These are phyloP conservation scores for Alectura lathami DNA, from an alignment of 2,113 vertebrate species.

Conservation along the genomic window DNA sequence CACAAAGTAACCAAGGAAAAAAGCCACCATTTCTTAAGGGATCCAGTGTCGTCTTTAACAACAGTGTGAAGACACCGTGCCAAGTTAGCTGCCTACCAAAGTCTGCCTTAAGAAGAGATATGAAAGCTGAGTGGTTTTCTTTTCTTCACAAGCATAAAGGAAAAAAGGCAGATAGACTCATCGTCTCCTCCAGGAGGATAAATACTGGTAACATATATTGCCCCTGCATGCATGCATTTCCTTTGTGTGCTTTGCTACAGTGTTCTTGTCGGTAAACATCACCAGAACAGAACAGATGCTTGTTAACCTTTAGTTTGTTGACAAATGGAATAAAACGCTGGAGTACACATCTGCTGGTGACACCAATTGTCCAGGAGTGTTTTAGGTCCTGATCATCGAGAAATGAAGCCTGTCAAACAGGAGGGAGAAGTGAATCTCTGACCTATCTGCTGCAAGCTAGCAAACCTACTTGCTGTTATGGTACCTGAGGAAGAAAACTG, in stretches of 20 bases:
- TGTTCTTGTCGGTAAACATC: background rate
- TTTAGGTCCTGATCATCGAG: background rate
- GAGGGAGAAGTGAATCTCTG: background rate
- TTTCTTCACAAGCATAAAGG: background rate
- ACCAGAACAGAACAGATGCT: background rate
- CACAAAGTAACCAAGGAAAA: background rate
- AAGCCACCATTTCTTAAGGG: background rate
- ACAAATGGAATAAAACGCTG: accelerated
- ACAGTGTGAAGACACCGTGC: background rate
- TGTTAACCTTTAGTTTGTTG: background rate
- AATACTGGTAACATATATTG: background rate
- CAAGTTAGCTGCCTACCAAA: background rate
- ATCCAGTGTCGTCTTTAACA: background rate
- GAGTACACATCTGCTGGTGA: accelerated
- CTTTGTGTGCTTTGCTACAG: background rate
- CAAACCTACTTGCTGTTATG: background rate
- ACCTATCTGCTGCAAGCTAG: background rate
- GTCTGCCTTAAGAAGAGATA: background rate
- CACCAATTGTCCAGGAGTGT: background rate
- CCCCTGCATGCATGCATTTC: background rate
- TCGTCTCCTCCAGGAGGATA: background rate
- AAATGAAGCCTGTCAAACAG: background rate
- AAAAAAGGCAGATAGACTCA: background rate
- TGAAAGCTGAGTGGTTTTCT: background rate
- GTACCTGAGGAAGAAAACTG: background rate